Percentiles rank a stretch among this genome's conserved stretches.
phyloP scores from a whole-genome alignment of 2,888 invertebrate species.

The Oasisia sp. region DNA sequence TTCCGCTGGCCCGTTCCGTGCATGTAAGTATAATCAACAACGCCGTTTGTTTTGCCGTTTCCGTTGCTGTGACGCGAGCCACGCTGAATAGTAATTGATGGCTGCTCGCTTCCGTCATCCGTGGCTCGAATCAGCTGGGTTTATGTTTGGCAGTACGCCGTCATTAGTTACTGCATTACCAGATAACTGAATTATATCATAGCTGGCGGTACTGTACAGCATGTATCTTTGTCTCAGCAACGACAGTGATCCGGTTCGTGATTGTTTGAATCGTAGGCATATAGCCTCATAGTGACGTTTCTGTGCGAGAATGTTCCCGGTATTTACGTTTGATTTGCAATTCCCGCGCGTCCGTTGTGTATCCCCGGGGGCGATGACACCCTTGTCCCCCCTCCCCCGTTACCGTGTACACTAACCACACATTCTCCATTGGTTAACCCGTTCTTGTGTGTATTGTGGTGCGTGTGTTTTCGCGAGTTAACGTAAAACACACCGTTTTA shows the following conservation, averaged over 20 bases:
- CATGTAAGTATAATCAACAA: background rate
- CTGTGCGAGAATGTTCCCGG: background rate
- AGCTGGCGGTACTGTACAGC: background rate
- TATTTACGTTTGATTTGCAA: slow-evolving; percentile 6
- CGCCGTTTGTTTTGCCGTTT: background rate
- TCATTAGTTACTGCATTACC: background rate
- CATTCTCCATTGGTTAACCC: background rate
- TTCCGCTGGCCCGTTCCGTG: background rate
- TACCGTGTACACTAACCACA: background rate
- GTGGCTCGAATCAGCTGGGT: background rate
- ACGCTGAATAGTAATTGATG: background rate
- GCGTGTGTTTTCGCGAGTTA: background rate
- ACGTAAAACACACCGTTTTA: background rate
- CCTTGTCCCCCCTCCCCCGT: background rate
- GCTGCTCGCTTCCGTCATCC: background rate
- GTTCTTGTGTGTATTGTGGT: background rate
- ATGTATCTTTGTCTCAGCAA: background rate
- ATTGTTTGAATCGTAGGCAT: background rate
- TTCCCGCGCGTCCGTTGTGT: background rate
- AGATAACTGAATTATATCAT: background rate
- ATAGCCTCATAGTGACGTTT: background rate
- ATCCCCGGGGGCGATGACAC: background rate
- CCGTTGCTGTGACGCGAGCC: slow-evolving; percentile 17
- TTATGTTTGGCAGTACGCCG: background rate
- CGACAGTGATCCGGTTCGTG: background rate